Base-by-base conservation (phyloP, 2,113 vertebrate genomes). In the Leuciscus idus region DNA sequence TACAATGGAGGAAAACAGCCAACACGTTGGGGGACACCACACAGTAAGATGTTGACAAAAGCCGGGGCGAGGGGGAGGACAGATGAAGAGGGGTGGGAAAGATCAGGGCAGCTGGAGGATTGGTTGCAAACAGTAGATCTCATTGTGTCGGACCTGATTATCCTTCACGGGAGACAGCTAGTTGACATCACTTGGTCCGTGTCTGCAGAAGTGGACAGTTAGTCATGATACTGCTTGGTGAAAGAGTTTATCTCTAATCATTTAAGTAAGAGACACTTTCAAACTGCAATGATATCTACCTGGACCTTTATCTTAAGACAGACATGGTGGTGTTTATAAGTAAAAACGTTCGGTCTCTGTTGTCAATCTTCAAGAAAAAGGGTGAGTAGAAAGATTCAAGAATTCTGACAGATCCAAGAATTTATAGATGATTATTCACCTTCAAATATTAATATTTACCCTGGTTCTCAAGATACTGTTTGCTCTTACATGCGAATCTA, bases 341-440 rank as follows among this genome's bases (percentile, higher is more conserved):
- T 91, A 96, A 97, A 91, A 96, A 94, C 88, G 90, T 98, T 89
- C 94, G 91, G 36, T 96, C 93, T 68, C 92, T 98, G 59, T 94
- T 98, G 84, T 95, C 96, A 62, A 89, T 97, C 92, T 98, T 98
- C 95, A 98, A 97, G 93, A 98, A 96, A 93, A 97, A 96, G 93
- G 96, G 97, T 98, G 92, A 98, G 97, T 96, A 89, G 88, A 75
- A 11, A 11, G 23, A 9, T 66, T 12, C 11, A 50, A 50, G 48
- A 13, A 50, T 50, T 50, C 48, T 50, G 52, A 57, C 52, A 57
- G 55, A 43, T 72, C 11, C 68, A 43, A 9, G 68, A 72, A n/a
- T 12, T 72, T 72, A 43, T 73, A 39, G 9, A 21, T 1, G 33
- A 72, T 68, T 19, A 68, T 68, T 36, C 66, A 10, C 17, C 17